Evolutionary conservation across 2,797 vertebrate species (phyloP).

Genomic region (Enteromius paludinosus): DNA sequence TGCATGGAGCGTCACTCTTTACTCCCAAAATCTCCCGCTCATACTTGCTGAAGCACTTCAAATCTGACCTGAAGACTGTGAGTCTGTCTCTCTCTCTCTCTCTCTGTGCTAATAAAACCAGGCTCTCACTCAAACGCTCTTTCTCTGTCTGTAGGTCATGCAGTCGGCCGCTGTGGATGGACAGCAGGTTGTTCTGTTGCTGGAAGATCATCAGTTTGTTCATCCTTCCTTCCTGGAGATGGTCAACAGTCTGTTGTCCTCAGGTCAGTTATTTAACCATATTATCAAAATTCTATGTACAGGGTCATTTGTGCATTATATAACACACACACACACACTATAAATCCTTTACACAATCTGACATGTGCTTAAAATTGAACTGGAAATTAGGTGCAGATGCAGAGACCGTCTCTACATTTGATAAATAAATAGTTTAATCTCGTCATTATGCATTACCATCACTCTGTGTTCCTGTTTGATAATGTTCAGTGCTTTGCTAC

Average conservation of each 20-base stretch:
- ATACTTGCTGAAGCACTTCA: slow-evolving; percentile 93
- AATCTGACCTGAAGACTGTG: slow-evolving; percentile 91
- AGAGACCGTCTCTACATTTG: no score
- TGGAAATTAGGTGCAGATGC: no score
- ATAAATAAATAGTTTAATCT: no score
- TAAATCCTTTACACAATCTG: no score
- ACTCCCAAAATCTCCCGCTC: slow-evolving; percentile 91
- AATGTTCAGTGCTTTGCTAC: no score
- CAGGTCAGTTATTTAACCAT: slow-evolving; percentile 76
- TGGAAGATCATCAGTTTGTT: slow-evolving; percentile 96
- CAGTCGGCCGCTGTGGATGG: slow-evolving; percentile 91
- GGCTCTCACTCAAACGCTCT: background rate
- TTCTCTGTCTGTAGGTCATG: slow-evolving; percentile 81
- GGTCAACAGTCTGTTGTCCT: slow-evolving; percentile 95
- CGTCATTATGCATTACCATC: no score
- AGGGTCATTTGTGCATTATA: background rate
- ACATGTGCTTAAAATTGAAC: no score
- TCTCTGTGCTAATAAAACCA: no score
- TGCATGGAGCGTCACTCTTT: slow-evolving; percentile 88
- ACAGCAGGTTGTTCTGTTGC: slow-evolving; percentile 89
- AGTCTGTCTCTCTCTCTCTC: slow-evolving; percentile 56
- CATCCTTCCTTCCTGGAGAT: slow-evolving; percentile 92
- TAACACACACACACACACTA: no score
- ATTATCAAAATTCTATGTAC: background rate
- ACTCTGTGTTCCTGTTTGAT: no score